phyloP scores from a whole-genome alignment of 2,113 vertebrate species.

The Odocoileus virginianus region DNA sequence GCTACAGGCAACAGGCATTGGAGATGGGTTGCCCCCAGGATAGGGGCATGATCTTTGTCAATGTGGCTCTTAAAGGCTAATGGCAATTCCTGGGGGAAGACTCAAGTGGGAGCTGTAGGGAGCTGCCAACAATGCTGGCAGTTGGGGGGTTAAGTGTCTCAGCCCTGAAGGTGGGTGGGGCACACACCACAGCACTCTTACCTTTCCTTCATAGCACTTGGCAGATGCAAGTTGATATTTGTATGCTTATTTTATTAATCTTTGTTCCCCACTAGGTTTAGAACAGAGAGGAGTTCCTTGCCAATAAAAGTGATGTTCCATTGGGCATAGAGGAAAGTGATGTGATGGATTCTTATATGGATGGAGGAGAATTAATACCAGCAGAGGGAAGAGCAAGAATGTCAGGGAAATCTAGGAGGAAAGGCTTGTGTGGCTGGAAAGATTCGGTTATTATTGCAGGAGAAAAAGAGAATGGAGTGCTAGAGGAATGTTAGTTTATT shows the following conservation, averaged over 20 bases:
- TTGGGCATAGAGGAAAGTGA: neutral
- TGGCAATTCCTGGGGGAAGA: neutral
- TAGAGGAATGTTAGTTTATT: conserved; percentile 7
- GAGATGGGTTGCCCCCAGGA: neutral
- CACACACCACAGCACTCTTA: no score
- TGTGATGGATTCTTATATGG: neutral
- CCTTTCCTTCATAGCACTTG: neutral
- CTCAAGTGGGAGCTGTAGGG: neutral
- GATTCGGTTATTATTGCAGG: neutral
- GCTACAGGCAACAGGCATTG: neutral
- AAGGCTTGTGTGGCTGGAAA: neutral
- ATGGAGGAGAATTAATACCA: neutral
- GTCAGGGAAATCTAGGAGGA: neutral
- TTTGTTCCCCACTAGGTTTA: neutral
- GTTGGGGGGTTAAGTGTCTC: neutral
- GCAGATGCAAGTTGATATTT: neutral
- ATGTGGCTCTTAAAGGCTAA: neutral
- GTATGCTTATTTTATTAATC: neutral
- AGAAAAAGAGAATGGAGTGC: neutral
- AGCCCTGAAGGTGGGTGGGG: neutral
- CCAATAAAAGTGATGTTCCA: neutral
- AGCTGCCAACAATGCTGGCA: neutral
- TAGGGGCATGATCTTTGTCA: neutral
- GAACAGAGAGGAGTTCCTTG: neutral
- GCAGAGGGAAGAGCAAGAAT: neutral